Evolutionary conservation across 1,140 invertebrate genomes (phyloP), one percentile per base, ranked within the genome.

Genomic region (Hirudo medicinalis): DNA sequence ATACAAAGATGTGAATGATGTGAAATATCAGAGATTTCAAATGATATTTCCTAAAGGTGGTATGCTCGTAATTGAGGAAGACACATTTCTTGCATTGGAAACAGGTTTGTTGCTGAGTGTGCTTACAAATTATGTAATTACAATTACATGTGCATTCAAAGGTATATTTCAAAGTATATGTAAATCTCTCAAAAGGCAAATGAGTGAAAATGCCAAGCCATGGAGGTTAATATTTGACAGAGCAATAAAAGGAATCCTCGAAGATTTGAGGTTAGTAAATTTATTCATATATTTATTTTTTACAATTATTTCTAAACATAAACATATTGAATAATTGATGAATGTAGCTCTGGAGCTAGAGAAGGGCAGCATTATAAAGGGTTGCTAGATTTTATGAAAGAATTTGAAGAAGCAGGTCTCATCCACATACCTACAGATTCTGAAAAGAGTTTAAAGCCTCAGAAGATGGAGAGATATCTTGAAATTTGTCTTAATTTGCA

Each of bases 371-470:
- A 49, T 49, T 49, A 49, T 17, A 49, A 49, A 49, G 43, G 43
- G 0, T 49, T 49, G 43, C 43, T 49, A 17, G 43, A 49, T 49
- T 11, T 9, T 17, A 49, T 49, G 13, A 49, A 63, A 63, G 22
- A 32, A 63, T 63, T 63, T 63, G 29, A 63, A 32, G 57, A 63
- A 63, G 22, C 22, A 63, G 57, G 29, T 13, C 29, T 63, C 57
- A 63, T 63, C 19, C 57, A 63, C 57, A 25, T 32, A 63, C 8
- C 57, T 63, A 63, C 57, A 63, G 57, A 63, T 63, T 63, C 57
- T n/a, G 19, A 63, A 63, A 63, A 63, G 29, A 63, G 9, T 25
- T 63, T 22, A 63, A 13, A 13, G 11, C 57, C 11, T 22, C 57
- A 63, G 17, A 63, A 22, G 29, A 63, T 63, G 29, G 22, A 63